phyloP scores from a whole-genome alignment of 2,888 invertebrate species.

The Oligia strigilis region DNA sequence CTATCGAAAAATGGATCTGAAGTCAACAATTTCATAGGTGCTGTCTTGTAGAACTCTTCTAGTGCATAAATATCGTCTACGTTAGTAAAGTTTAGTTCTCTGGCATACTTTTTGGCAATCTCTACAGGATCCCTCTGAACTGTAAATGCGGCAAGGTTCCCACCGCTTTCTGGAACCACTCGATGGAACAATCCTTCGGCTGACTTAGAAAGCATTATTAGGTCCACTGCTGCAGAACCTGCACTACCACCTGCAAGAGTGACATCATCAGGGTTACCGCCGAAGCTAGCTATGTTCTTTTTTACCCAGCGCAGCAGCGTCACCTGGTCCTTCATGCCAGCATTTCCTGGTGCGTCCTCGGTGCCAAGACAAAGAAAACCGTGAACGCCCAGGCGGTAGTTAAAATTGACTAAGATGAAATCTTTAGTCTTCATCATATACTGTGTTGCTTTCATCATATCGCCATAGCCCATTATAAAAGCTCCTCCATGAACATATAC shows the following conservation, averaged over 20 bases:
- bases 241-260: conserved; percentile 47
- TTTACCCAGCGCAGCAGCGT: conserved; percentile 73
- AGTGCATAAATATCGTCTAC: conserved; percentile 69
- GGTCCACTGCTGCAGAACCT: conserved; percentile 28
- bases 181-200: conserved; percentile 29
- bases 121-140: conserved; percentile 39
- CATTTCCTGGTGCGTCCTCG: conserved; percentile 72
- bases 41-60: conserved; percentile 68
- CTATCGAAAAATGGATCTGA: conserved; percentile 35
- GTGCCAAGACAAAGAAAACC: conserved; percentile 75
- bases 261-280: conserved; percentile 78
- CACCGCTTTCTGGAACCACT: conserved; percentile 40
- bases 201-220: conserved; percentile 29
- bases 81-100: conserved; percentile 20
- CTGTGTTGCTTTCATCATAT: neutral
- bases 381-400: conserved; percentile 73
- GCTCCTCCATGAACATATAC: conserved; percentile 73
- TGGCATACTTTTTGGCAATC: conserved; percentile 27
- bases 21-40: conserved; percentile 16
- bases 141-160: conserved; percentile 34
- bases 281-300: conserved; percentile 75
- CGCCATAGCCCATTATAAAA: conserved; percentile 17
- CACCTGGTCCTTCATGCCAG: conserved; percentile 74
- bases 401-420: conserved; percentile 62
- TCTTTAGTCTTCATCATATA: conserved; percentile 37